Base-by-base conservation (phyloP, 2,113 vertebrate species). In the Grallaria varia region DNA sequence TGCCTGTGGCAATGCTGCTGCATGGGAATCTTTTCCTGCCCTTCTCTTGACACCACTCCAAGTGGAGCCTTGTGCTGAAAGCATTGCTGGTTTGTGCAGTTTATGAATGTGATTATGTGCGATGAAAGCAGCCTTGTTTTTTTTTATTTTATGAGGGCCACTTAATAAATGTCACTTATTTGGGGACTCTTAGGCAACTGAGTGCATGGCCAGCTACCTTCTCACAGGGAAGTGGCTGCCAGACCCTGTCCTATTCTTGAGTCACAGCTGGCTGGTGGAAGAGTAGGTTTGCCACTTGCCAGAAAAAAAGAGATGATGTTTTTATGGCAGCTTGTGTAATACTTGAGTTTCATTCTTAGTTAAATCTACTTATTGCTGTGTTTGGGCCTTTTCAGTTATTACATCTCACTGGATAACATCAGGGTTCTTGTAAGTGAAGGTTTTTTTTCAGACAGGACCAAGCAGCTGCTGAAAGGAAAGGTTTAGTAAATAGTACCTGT, bases 161-260 rank as follows among this genome's bases (percentile, higher is more conserved):
- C 80, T 96, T 95, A 92, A 95, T 94, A 95, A 95, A 89, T 90
- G 89, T 90, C 86, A 86, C 77, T 96, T 90, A 77, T 39, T 55
- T 83, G 86, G 50, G 86, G 76, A 83, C 45, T 86, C 28, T 90
- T 74, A 13, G 83, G 62, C 52, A 68, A 50, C 42, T 44, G 72
- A 89, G 60, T 2, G 2, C 44, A 8, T 58, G 67, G 87, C 31
- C 72, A 77, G 72, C 66, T 1, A 22, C 62, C 72, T 63, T 84
- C 72, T 81, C 42, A 18, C 28, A 0, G 6, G 71, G 55, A 73
- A 66, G 55, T 37, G 66, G 35, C 76, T 88, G 76, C 72, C 94
- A 89, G 88, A 73, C 37, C 72, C 58, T 4, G 7, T 67, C 45
- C 72, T 42, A 3, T 69, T 84, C 62, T 82, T 47, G 64, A 92